phyloP scores from a whole-genome alignment of 2,888 invertebrate species.

The Chloroclysta siterata region DNA sequence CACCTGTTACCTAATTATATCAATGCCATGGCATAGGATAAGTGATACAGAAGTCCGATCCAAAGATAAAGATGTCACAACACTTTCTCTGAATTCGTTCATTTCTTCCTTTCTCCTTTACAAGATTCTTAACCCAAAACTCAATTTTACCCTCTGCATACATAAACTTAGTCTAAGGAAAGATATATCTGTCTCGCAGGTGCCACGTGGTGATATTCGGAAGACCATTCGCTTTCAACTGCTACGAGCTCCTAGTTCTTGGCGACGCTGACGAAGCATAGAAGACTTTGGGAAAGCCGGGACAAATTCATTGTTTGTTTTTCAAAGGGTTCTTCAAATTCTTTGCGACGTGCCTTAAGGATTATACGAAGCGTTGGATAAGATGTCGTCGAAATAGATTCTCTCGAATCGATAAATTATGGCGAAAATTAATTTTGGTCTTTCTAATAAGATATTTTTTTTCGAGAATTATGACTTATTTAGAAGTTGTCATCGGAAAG shows the following conservation, averaged over 20 bases:
- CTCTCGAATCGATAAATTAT: constrained; percentile 8
- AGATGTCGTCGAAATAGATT: not conserved
- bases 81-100: no score
- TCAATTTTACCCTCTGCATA: no score
- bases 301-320: constrained; percentile 29
- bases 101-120: no score
- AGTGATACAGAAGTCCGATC: no score
- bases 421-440: not conserved
- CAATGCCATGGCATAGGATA: no score
- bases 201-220: constrained; percentile 73
- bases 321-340: constrained; percentile 28
- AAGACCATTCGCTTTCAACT: constrained; percentile 73
- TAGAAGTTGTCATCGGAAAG: not conserved
- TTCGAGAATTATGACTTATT: not conserved
- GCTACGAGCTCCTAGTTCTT: constrained; percentile 70
- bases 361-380: not conserved
- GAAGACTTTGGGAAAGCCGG: constrained; percentile 3
- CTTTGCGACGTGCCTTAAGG: constrained; percentile 9
- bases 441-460: not conserved
- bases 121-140: no score
- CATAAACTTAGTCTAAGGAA: no score
- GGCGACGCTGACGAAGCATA: constrained; percentile 30
- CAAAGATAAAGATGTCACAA: no score
- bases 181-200: constrained; percentile 52
- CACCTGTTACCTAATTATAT: no score